Evolutionary conservation across 1,140 invertebrate species (phyloP).

Genomic region (Anastrepha ludens): DNA sequence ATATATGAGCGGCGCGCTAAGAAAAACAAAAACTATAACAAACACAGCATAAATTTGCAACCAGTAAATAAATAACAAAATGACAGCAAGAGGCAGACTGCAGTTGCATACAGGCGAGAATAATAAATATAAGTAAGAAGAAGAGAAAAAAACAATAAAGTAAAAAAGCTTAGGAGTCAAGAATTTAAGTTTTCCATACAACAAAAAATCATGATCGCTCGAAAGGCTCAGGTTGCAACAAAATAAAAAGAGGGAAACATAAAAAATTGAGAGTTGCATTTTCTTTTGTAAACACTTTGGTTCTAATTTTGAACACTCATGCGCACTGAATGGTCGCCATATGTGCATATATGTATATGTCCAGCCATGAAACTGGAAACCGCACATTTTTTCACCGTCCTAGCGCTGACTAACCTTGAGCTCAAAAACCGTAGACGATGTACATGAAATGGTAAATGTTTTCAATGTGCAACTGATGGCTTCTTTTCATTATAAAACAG

Average conservation of each 20-base stretch:
- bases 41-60: slow-evolving; percentile 1
- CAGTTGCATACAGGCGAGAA: too few species aligned
- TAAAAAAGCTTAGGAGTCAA: neutral
- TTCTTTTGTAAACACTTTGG: neutral
- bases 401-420: slow-evolving; percentile 2
- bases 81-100: neutral
- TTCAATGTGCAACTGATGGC: neutral
- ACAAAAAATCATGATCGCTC: neutral
- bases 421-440: neutral
- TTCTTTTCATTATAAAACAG: neutral
- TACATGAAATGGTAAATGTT: neutral
- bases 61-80: neutral
- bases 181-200: neutral
- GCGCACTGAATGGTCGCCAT: neutral
- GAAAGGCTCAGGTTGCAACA: neutral
- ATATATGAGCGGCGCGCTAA: neutral
- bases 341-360: too few species aligned
- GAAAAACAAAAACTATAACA: neutral
- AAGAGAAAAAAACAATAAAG: neutral
- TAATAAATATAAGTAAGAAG: too few species aligned
- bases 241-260: neutral
- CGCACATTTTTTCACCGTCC: slow-evolving; percentile 13
- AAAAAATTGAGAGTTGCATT: neutral
- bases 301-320: neutral
- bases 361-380: slow-evolving; percentile 29